Evolutionary conservation across 2,113 vertebrate species (phyloP).

Genomic region (Recurvirostra avosetta): DNA sequence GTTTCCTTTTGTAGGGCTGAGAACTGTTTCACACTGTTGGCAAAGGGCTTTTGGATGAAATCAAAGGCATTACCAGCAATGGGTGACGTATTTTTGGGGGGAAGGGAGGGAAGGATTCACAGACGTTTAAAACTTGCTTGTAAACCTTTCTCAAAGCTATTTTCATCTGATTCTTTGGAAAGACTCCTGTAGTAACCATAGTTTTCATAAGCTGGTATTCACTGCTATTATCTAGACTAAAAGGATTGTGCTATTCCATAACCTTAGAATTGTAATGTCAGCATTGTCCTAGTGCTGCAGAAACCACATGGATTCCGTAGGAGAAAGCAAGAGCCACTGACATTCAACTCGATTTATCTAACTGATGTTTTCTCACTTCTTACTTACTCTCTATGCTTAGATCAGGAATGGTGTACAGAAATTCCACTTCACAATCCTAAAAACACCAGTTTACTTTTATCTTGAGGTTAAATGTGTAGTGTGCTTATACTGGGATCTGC

Average conservation of each 20-base stretch:
- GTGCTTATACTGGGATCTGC: accelerated
- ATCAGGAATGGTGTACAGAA: background rate
- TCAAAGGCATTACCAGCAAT: background rate
- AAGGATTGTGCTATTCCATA: background rate
- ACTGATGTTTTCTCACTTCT: background rate
- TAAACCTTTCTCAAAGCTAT: background rate
- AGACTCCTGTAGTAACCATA: background rate
- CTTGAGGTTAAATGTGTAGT: accelerated
- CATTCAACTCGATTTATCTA: background rate
- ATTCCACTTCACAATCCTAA: background rate
- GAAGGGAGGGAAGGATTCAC: background rate
- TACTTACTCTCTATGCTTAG: background rate
- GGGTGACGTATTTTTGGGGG: background rate
- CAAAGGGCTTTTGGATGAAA: background rate
- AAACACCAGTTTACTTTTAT: background rate
- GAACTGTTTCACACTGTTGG: accelerated
- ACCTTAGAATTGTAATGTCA: background rate
- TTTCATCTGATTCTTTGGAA: background rate
- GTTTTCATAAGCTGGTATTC: background rate
- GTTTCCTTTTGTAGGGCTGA: background rate
- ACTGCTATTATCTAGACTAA: background rate
- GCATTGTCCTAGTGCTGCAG: background rate
- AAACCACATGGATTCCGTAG: accelerated
- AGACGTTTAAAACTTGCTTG: background rate
- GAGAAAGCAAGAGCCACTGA: background rate